Evolutionary conservation across 2,113 vertebrate genomes (phyloP).

Genomic region (Paramisgurnus dabryanus): DNA sequence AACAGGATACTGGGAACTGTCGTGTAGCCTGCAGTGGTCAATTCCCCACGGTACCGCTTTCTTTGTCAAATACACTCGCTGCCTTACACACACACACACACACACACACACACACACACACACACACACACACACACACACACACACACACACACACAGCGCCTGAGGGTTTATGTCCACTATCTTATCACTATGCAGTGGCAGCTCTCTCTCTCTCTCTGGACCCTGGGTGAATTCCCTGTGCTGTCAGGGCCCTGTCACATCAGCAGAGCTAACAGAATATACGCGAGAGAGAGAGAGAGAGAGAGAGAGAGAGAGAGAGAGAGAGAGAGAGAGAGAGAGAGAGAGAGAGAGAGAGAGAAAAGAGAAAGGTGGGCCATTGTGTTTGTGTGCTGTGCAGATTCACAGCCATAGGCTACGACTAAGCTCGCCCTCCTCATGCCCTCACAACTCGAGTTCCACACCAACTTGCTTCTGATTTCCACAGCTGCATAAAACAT

Average conservation of each 20-base stretch:
- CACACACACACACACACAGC: slow-evolving; percentile 31
- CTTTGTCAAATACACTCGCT: slow-evolving; percentile 46
- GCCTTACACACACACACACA: slow-evolving; percentile 16
- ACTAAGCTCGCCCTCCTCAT: slow-evolving; percentile 30
- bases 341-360: slow-evolving; percentile 9
- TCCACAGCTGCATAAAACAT: slow-evolving; percentile 38
- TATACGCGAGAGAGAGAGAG: slow-evolving; percentile 29
- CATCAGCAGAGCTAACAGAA: slow-evolving; percentile 38
- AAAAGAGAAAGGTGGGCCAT: slow-evolving; percentile 16
- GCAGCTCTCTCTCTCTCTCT: slow-evolving; percentile 50
- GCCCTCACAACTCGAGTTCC: slow-evolving; percentile 6
- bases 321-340: slow-evolving; percentile 15
- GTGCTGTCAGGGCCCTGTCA: slow-evolving; percentile 38
- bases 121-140: slow-evolving; percentile 27
- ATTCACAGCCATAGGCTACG: slow-evolving; percentile 42
- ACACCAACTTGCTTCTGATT: slow-evolving; percentile 13
- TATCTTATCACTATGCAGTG: slow-evolving; percentile 55
- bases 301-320: not conserved
- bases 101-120: not conserved
- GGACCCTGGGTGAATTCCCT: slow-evolving; percentile 43
- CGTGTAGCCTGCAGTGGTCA: slow-evolving; percentile 41
- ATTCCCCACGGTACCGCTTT: slow-evolving; percentile 36
- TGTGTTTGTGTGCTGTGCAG: slow-evolving; percentile 34
- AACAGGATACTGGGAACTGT: slow-evolving; percentile 28
- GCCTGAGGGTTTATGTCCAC: slow-evolving; percentile 52